These are phyloP conservation scores for Dichetophora obliterata DNA, from an alignment of 2,888 invertebrate species.

Conservation along the genomic window DNA sequence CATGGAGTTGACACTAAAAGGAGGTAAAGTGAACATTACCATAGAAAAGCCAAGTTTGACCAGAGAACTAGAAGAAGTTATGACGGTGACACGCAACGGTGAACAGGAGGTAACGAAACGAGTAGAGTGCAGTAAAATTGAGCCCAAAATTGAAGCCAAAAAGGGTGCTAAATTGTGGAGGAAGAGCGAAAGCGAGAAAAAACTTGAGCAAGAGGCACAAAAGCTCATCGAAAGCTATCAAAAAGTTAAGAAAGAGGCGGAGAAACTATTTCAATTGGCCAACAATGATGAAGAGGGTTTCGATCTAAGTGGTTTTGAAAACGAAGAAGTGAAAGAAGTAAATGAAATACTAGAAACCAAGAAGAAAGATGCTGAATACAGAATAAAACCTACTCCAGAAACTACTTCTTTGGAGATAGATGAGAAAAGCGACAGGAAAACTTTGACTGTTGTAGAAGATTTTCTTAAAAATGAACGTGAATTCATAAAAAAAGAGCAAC, in stretches of 20 bases:
- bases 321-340: slow-evolving; percentile 40
- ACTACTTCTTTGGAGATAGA: not conserved
- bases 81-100: slow-evolving; percentile 56
- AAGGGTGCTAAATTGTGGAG: slow-evolving; percentile 62
- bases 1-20: slow-evolving; percentile 46
- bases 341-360: not conserved
- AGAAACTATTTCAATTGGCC: slow-evolving; percentile 53
- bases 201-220: slow-evolving; percentile 62
- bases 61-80: slow-evolving; percentile 56
- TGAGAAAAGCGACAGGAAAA: not conserved
- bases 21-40: slow-evolving; percentile 12
- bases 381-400: too few species aligned
- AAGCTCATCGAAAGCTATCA: slow-evolving; percentile 64
- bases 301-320: slow-evolving; percentile 56
- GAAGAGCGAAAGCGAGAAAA: slow-evolving; percentile 63
- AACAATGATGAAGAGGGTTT: slow-evolving; percentile 57
- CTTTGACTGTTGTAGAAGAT: not conserved
- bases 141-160: slow-evolving; percentile 49
- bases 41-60: slow-evolving; percentile 49
- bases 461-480: slow-evolving; percentile 28
- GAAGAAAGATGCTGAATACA: not conserved
- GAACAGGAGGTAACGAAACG: slow-evolving; percentile 62
- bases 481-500: slow-evolving; percentile 11
- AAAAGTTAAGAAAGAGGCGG: slow-evolving; percentile 64
- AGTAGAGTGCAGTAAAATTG: slow-evolving; percentile 55